Conservation (phyloP, 2,888 invertebrate genomes). For the Eustalomyia histrio region DNA sequence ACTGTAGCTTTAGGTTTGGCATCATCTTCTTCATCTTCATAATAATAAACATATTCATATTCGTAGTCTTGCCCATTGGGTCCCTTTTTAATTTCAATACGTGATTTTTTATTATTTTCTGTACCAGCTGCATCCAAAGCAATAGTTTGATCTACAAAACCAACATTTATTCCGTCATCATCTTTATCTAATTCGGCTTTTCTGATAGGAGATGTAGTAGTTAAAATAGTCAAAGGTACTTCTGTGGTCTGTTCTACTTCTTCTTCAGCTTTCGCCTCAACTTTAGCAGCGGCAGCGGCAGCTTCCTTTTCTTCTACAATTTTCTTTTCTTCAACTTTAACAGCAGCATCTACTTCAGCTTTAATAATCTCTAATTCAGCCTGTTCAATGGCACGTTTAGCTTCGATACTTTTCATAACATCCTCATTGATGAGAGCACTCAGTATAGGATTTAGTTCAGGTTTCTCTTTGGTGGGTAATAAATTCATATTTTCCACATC, state of each 20-base stretch:
- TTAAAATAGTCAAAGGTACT: constrained; percentile 68
- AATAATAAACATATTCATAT: constrained; percentile 95
- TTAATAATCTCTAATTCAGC: constrained; percentile 73
- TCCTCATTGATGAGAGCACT: constrained; percentile 80
- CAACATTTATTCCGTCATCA: constrained; percentile 72
- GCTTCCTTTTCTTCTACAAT: constrained; percentile 31
- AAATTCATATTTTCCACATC: constrained; percentile 72
- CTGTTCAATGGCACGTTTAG: constrained; percentile 77
- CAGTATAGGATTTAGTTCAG: constrained; percentile 78
- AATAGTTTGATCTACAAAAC: constrained; percentile 80
- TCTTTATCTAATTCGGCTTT: constrained; percentile 69
- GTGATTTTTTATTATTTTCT: constrained; percentile 85
- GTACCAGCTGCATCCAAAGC: constrained; percentile 84
- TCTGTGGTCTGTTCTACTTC: constrained; percentile 66
- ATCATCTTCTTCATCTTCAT: constrained; percentile 88
- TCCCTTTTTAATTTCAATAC: constrained; percentile 91
- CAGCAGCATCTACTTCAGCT: constrained; percentile 69
- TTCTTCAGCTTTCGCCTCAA: constrained; percentile 61
- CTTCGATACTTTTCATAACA: constrained; percentile 81
- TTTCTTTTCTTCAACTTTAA: constrained; percentile 54
- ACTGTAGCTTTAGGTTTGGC: constrained; percentile 78
- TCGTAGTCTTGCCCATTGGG: constrained; percentile 95
- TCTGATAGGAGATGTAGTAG: constrained; percentile 71
- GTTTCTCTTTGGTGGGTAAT: constrained; percentile 78
- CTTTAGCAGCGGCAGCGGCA: constrained; percentile 44